phyloP scores from a whole-genome alignment of 2,113 vertebrate species.

The Anhinga rufa region DNA sequence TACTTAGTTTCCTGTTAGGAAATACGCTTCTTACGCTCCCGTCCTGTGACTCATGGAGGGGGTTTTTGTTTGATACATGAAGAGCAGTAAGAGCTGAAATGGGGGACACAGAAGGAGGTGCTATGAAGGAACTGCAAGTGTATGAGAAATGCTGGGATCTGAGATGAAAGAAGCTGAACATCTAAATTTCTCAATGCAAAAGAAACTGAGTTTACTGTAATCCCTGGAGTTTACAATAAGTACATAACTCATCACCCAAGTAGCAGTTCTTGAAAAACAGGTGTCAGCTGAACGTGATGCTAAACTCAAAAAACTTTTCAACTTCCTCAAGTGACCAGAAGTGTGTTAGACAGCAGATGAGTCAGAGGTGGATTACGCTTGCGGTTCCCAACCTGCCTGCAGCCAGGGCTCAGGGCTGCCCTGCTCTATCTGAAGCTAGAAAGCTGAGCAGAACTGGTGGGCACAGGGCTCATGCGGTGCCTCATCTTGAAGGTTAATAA shows the following conservation, averaged over 20 bases:
- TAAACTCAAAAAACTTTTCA: background rate
- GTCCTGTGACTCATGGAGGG: background rate
- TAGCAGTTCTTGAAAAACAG: background rate
- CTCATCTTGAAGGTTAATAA: background rate
- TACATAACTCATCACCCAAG: background rate
- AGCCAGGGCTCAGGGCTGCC: background rate
- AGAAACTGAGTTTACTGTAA: background rate
- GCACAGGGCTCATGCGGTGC: rapidly evolving
- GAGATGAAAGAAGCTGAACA: background rate
- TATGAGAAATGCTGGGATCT: background rate
- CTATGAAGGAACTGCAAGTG: background rate
- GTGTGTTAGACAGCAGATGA: no score
- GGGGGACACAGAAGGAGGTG: background rate
- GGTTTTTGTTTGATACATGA: background rate
- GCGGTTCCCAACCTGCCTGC: background rate
- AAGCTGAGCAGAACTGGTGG: background rate
- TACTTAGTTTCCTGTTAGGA: background rate
- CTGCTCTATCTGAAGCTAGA: background rate
- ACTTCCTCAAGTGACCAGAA: background rate
- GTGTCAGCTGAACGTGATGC: background rate
- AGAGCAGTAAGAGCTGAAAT: background rate
- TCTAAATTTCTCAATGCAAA: background rate
- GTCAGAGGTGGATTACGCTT: rapidly evolving
- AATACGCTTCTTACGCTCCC: background rate
- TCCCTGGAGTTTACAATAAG: background rate